Evolutionary conservation across 2,797 vertebrate species (phyloP), one percentile per base, ranked within the genome.

Genomic region (Todus mexicanus): DNA sequence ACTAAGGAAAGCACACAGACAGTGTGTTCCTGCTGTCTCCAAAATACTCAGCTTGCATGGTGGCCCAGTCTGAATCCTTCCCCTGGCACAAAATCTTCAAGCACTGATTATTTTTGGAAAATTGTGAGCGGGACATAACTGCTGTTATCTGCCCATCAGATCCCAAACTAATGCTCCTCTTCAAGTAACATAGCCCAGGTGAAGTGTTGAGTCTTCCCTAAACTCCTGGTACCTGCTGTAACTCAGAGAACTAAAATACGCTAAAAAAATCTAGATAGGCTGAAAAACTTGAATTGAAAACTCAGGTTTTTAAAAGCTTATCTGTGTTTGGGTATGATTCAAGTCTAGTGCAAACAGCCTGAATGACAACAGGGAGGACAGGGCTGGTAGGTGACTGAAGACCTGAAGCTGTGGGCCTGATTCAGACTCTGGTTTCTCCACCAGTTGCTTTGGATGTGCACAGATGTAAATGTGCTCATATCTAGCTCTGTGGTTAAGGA

Each of bases 1-100:
- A 61, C 23, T 15, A 69, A 72, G 15, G 8, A 35, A 66, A 68
- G 14, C 0, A 0, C 0, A 1, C 2, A 38, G 43, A 8, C 4
- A 27, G 2, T 22, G 26, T 23, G 7, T 50, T 85, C 17, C n/a
- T 72, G 26, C 22, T 70, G 9, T 9, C 27, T 90, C 27, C 66
- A 19, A 72, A 90, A 26, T 4, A n/a, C 11, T 22, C 40, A 38
- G 23, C 26, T 60, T 18, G 26, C 10, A 6, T 3, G 18, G 48
- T 15, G 18, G 51, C 29, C 25, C 29, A 16, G 0, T 2, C 7
- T 56, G 23, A 54, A 35, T 60, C 35, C 8, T 37, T 47, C 21
- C 22, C 14, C n/a, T 38, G 38, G 7, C 50, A 33, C 40, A 78
- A 79, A 66, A 1, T 4, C 25, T 15, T 19, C 7, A 11, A 0